phyloP scores from a whole-genome alignment of 2,888 invertebrate species.

The Mantis religiosa region DNA sequence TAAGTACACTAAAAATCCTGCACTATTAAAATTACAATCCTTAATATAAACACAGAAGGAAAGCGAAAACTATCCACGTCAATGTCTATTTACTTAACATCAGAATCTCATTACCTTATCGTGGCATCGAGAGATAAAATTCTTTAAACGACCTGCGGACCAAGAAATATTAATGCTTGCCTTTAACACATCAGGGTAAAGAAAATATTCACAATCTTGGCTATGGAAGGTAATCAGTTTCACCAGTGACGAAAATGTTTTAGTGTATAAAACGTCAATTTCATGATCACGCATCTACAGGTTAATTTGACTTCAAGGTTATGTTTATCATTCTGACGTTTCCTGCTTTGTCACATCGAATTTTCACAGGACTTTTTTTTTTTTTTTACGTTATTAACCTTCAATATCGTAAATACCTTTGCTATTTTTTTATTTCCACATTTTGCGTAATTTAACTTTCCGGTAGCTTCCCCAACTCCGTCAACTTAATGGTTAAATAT shows the following conservation, averaged over 20 bases:
- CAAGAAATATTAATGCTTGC: too few relatives aligned
- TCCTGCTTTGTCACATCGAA: neutral
- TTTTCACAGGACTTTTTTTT: neutral
- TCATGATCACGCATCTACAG: neutral
- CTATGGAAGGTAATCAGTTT: neutral
- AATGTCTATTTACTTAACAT: too few relatives aligned
- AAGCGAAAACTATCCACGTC: too few relatives aligned
- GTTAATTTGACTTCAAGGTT: neutral
- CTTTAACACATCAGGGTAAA: too few relatives aligned
- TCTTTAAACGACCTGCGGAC: too few relatives aligned
- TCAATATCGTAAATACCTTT: neutral
- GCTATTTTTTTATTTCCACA: neutral
- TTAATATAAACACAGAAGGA: too few relatives aligned
- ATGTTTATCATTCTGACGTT: neutral
- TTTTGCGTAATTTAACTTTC: neutral
- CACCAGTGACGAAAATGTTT: neutral
- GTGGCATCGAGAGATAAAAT: too few relatives aligned
- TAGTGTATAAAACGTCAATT: neutral
- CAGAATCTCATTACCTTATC: too few relatives aligned
- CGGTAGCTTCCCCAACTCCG: neutral
- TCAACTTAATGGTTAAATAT: neutral
- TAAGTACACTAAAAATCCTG: too few relatives aligned
- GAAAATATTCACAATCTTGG: neutral
- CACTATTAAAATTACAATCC: too few relatives aligned
- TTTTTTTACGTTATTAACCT: neutral